These are phyloP conservation scores for Labrus mixtus DNA, from an alignment of 2,113 vertebrate genomes.

Conservation along the genomic window DNA sequence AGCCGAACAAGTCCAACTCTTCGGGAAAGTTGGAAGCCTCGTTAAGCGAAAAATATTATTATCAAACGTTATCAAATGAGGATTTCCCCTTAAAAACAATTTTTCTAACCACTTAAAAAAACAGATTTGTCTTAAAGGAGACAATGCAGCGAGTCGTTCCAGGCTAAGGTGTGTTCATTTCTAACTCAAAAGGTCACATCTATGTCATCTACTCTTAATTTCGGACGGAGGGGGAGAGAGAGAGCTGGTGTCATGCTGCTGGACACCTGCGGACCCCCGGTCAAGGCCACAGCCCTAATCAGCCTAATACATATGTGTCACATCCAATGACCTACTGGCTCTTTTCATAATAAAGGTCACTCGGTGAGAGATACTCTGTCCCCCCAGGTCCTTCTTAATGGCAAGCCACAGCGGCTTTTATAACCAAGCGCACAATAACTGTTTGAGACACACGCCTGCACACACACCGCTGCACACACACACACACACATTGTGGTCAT, in stretches of 20 bases:
- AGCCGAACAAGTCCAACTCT: background rate
- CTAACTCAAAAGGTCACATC: conserved; percentile 80
- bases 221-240: conserved; percentile 66
- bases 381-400: conserved; percentile 81
- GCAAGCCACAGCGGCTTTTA: conserved; percentile 67
- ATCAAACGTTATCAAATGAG: conserved; percentile 2
- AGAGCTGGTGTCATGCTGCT: conserved; percentile 76
- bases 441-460: conserved; percentile 18
- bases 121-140: conserved; percentile 26
- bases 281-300: conserved; percentile 80
- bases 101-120: background rate
- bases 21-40: conserved; percentile 19
- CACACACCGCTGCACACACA: background rate
- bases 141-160: conserved; percentile 12
- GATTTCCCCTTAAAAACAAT: background rate
- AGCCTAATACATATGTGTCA: conserved; percentile 86
- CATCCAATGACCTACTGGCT: conserved; percentile 84
- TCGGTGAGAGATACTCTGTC: conserved; percentile 80
- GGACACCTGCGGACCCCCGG: conserved; percentile 75
- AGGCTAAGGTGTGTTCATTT: conserved; percentile 59
- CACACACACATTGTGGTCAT: background rate
- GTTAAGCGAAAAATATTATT: conserved; percentile 6
- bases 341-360: conserved; percentile 84
- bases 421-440: conserved; percentile 40
- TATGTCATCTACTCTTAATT: conserved; percentile 83